Conservation (phyloP, 2,888 invertebrate species). For the Hirtodrosophila confusa region DNA sequence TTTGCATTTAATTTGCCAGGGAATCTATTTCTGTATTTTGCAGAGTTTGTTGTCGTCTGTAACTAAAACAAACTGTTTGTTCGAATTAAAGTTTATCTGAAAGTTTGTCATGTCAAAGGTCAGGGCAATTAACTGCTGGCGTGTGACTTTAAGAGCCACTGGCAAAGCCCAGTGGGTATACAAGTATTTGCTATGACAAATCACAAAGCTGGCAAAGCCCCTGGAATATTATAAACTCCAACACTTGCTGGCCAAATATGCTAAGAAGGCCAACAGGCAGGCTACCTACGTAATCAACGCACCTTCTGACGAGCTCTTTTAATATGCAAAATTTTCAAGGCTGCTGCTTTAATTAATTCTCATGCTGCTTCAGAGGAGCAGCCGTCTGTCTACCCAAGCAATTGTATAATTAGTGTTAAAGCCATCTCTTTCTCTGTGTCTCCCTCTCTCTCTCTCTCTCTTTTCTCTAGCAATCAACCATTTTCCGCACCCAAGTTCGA, state of each 20-base stretch:
- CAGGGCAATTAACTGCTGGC: constrained; percentile 54
- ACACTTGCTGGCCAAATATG: constrained; percentile 43
- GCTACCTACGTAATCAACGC: constrained; percentile 59
- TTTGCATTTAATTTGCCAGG: constrained; percentile 9
- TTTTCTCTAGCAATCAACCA: constrained; percentile 12
- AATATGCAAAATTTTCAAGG: constrained; percentile 72
- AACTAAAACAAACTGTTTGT: constrained; percentile 8
- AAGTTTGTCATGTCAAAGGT: constrained; percentile 60
- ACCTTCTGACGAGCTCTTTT: constrained; percentile 63
- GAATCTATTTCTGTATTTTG: constrained; percentile 2
- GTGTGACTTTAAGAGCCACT: neutral
- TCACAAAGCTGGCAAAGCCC: constrained; percentile 25
- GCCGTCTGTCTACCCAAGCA: constrained; percentile 32
- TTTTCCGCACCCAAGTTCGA: constrained; percentile 36
- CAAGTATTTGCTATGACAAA: constrained; percentile 50
- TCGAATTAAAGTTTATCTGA: constrained; percentile 13
- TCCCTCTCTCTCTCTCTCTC: neutral
- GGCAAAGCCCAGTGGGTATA: constrained; percentile 5
- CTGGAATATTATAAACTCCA: constrained; percentile 25
- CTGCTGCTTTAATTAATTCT: constrained; percentile 69
- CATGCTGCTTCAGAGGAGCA: constrained; percentile 6
- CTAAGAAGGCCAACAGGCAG: constrained; percentile 35
- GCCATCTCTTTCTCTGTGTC: neutral
- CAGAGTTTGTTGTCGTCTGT: neutral
- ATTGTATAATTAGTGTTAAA: constrained; percentile 58